Base-by-base conservation (phyloP, 1,140 invertebrate species). In the Fopius arisanus region DNA sequence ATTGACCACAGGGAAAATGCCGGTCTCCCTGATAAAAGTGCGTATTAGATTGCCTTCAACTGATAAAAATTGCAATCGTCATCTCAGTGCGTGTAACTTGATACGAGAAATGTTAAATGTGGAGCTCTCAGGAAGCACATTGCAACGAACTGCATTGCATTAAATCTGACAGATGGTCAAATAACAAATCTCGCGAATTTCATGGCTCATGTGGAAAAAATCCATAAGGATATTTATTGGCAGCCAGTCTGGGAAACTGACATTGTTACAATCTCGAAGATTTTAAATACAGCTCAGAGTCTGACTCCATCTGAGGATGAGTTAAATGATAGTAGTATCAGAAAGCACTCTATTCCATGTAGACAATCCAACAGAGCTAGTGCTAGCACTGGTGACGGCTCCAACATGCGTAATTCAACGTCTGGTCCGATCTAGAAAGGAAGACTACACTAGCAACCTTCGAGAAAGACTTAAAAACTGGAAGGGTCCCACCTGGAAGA, bases 131-230 rank as follows among this genome's bases (percentile, higher is more conserved):
- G 74, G 3, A 75, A 72, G 31, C 74, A 75, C 7, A 63, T 75
- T 14, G 74, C 74, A 14, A 72, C 70, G 1, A 68, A 21, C 0
- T 72, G 74, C 28, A 69, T 72, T 12, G 41, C 26, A 12, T 29
- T 75, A 0, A 51, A 72, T 16, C 29, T 75, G 0, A 19, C 33
- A 7, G 66, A 68, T 7, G 68, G 67, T 33, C 41, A 63, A 37
- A 66, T 76, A 9, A 28, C 63, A 16, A 70, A 72, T 14, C 26
- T 75, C n/a, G 70, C 74, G 16, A 3, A 72, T 26, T 75, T 72
- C 28, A 72, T 75, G 70, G 74, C 70, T 5, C 70, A 75, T 41
- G 54, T 26, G 1, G 66, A 72, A 33, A 68, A 75, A 33, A 75
- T 75, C 2, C 48, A 54, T 10, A 26, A 54, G 16, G 7, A 54